Base-by-base conservation (phyloP, 2,888 invertebrate genomes). In the Scaptomyza parva region DNA sequence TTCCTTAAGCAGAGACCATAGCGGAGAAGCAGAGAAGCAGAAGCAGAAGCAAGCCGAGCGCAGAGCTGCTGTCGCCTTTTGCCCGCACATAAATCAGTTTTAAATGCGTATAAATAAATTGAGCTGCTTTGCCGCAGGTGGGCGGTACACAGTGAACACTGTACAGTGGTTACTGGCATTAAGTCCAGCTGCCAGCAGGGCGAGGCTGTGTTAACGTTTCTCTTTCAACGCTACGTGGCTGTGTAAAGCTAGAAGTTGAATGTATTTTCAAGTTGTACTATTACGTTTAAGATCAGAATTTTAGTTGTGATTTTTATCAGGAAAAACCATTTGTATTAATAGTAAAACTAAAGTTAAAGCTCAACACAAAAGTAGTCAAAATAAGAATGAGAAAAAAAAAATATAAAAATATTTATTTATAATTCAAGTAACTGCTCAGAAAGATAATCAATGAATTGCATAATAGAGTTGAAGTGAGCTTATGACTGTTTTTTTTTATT, bases 21-120 rank as follows among this genome's bases (percentile, higher is more conserved):
- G 14, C 35, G 3, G 3, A 30, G 28, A 9, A 26, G 8, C 26
- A 14, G 24, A 0, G n/a, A n/a, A n/a, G n/a, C n/a, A n/a, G n/a
- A n/a, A n/a, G n/a, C n/a, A n/a, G 33, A n/a, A 33, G 6, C 33
- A 30, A 30, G 30, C 44, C 3, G 26, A 45, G 9, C 45, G 33
- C 33, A 48, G 47, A 22, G 48, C 33, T 40, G 63, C 72, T 72
- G 71, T 70, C 66, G 67, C 53, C 43, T 51, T 44, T 62, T 58
- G 55, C 83, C 83, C 78, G 57, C 70, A 70, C 81, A 84, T 84
- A 84, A 84, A 84, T 84, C 84, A 84, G 84, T 75, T 84, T 81
- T 77, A 83, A 84, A 83, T 86, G 73, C 83, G 71, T 69, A 81
- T 86, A 84, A 86, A 84, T 84, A 84, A 86, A 86, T 84, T 83